Evolutionary conservation across 2,888 invertebrate species (phyloP), one percentile per base, ranked within the genome.

Genomic region (Polietes domitor): DNA sequence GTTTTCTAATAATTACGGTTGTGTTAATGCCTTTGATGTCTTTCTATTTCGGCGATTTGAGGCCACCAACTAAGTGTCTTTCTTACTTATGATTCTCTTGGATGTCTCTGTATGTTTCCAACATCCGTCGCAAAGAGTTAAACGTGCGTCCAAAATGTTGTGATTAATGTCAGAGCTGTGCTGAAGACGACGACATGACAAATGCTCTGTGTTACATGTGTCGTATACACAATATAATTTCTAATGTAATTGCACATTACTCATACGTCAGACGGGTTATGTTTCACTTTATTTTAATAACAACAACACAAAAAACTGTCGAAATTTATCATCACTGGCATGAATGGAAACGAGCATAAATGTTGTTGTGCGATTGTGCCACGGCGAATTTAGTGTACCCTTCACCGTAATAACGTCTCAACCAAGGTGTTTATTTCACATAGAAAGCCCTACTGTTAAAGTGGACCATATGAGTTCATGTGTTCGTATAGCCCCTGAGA

Each of bases 201-300:
- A 47, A 47, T 47, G 47, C n/a, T 47, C 6, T 47, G 47, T 6
- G 47, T 12, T 47, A 55, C 24, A 74, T 61, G 19, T 28, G 19
- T 28, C 61, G 53, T 37, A 75, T 61, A 71, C 43, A 47, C 9
- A 58, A 70, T 58, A 77, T 71, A 43, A 71, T 71, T 77, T 71
- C 47, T 58, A 61, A 71, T 55, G 28, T 71, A 77, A 77, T 77
- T 77, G 43, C 58, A 55, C 28, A 76, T 80, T 80, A 76, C 61
- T 80, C 76, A 80, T 80, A 76, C 76, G 80, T 70, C 71, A 63
- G 32, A n/a, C 21, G 75, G 63, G 26, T 74, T 80, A 75, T 80
- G 26, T 63, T 61, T 61, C 12, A 19, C 65, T 19, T 55, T 68
- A 12, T 17, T 28, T 47, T 41, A 47, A 47, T 47, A 47, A 47